These are phyloP conservation scores for Coenonympha glycerion DNA, from an alignment of 2,888 invertebrate genomes.

Conservation along the genomic window DNA sequence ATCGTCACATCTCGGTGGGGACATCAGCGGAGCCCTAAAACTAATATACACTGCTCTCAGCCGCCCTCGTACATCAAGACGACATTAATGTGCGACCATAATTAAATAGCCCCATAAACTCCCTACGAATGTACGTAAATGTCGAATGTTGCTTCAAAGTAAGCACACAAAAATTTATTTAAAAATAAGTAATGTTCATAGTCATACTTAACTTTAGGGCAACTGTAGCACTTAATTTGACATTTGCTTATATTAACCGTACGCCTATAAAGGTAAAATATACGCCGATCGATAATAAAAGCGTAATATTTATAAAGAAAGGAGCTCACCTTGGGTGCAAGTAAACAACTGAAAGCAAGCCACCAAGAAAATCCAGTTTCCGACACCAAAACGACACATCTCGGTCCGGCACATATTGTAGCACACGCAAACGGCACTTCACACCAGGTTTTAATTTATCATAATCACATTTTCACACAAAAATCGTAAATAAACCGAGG, in stretches of 20 bases:
- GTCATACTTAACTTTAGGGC: too few relatives aligned
- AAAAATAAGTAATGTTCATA: too few relatives aligned
- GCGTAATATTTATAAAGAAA: constrained; percentile 56
- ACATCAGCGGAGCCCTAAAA: constrained; percentile 18
- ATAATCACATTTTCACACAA: constrained; percentile 71
- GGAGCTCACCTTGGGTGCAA: constrained; percentile 71
- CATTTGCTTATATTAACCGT: too few relatives aligned
- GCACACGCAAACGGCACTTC: constrained; percentile 57
- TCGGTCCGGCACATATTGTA: constrained; percentile 69
- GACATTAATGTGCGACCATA: constrained; percentile 35
- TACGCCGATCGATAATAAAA: constrained; percentile 56
- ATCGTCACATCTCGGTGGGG: constrained; percentile 7
- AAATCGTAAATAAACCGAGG: constrained; percentile 47
- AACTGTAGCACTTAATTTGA: too few relatives aligned
- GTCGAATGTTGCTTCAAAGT: background rate
- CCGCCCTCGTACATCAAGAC: constrained; percentile 25
- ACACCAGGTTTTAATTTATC: constrained; percentile 69
- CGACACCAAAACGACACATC: constrained; percentile 62
- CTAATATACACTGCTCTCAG: constrained; percentile 23
- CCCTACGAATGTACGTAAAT: constrained; percentile 34
- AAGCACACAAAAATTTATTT: constrained; percentile 1
- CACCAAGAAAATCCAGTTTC: constrained; percentile 72
- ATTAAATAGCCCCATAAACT: constrained; percentile 42
- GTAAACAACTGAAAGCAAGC: constrained; percentile 71
- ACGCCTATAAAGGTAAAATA: background rate